Percentiles rank a stretch among this genome's conserved stretches.
Conservation (phyloP, 2,113 vertebrate genomes). For the Colistium nudipinnis region DNA sequence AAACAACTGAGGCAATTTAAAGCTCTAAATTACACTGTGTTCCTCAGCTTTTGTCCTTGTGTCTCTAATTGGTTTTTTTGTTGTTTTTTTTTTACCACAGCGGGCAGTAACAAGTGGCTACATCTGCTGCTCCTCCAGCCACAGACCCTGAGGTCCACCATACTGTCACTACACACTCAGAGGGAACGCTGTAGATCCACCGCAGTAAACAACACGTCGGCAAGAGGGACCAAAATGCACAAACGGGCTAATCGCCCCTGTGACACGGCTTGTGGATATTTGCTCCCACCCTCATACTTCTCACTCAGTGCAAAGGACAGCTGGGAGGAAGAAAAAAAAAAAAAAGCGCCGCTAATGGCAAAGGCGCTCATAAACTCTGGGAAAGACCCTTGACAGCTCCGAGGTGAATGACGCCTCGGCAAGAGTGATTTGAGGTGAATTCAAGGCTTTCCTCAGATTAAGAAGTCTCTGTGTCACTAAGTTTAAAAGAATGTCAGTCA, state of each 20-base stretch:
- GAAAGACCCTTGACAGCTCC: slow-evolving; percentile 21
- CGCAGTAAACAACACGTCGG: slow-evolving; percentile 63
- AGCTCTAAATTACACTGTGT: slow-evolving; percentile 12
- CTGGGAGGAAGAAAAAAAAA: slow-evolving; percentile 29
- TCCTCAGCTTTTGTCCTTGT: slow-evolving; percentile 16
- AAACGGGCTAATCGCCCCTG: slow-evolving; percentile 66
- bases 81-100: slow-evolving; percentile 37
- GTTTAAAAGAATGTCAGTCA: slow-evolving; percentile 41
- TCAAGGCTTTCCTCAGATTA: slow-evolving; percentile 48
- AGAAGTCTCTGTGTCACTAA: slow-evolving; percentile 27
- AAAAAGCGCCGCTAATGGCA: slow-evolving; percentile 21
- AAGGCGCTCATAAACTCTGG: slow-evolving; percentile 39
- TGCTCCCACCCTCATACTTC: slow-evolving; percentile 55
- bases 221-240: slow-evolving; percentile 68
- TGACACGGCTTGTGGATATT: slow-evolving; percentile 62
- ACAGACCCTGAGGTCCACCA: slow-evolving; percentile 21
- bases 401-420: slow-evolving; percentile 43
- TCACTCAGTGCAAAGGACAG: slow-evolving; percentile 11
- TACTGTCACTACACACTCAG: slow-evolving; percentile 46
- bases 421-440: slow-evolving; percentile 41
- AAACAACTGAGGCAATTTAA: not conserved
- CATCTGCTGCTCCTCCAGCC: slow-evolving; percentile 60
- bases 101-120: slow-evolving; percentile 52
- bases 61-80: slow-evolving; percentile 34
- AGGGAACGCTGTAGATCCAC: slow-evolving; percentile 35